Base-by-base conservation (phyloP, 2,888 invertebrate species). In the Halictus quadricinctus region DNA sequence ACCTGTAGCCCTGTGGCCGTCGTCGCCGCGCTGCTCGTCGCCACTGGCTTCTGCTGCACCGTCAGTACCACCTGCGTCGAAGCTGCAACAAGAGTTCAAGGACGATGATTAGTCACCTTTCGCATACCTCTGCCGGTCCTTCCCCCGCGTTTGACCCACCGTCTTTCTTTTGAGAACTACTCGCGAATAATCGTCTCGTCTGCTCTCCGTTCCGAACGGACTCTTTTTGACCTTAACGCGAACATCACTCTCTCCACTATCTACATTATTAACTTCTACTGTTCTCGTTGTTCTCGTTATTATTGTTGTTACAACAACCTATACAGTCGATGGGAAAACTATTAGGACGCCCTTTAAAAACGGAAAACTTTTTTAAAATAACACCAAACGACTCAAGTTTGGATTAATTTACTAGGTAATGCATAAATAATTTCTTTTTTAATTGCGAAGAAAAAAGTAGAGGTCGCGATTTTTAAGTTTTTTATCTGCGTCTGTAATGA, bases 41-140 rank as follows among this genome's bases (percentile, higher is more conserved):
- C 80, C 60, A 93, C 91, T 76, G 95, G 94, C 90, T 95, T 96
- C 93, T 96, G 96, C 93, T 97, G 96, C 29, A 97, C 97, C 80
- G 97, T 96, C 93, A 97, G 94, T 91, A 96, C 96, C 91, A 97
- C 97, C 95, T 96, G 96, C 79, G 96, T 95, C 83, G 96, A 96
- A 86, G 97, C 97, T 97, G 94, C 58, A 95, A 95, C 88, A 93
- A 88, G 89, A 90, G 89, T 90, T 89, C 88, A 92, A 90, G 87
- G 88, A 80, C 89, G 80, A 75, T 58, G 85, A 90, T 91, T 88
- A 90, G 89, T 91, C 91, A 90, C 85, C 88, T 88, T 91, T 88
- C 85, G 89, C 86, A 81, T 85, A 80, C 85, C 88, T 82, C 43
- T 60, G 72, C 78, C 83, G 83, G 77, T 86, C 78, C 83, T 83